Evolutionary conservation across 1,140 invertebrate genomes (phyloP).

Genomic region (Odontomachus brunneus): DNA sequence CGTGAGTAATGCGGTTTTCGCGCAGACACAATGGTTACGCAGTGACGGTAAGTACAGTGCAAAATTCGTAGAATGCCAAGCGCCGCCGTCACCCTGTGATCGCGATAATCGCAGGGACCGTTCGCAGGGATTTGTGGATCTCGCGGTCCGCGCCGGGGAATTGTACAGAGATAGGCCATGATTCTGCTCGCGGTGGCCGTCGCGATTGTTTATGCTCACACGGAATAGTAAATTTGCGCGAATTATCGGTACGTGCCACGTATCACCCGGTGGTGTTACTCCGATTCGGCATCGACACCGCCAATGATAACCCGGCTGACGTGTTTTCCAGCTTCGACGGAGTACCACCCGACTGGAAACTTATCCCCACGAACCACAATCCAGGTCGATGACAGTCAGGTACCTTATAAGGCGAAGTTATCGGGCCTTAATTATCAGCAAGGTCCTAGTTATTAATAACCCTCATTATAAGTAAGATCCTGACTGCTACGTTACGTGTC

Average conservation of each 20-base stretch:
- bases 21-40: conserved; percentile 4
- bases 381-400: too few species aligned
- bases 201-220: conserved; percentile 67
- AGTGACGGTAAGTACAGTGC: not conserved
- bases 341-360: too few species aligned
- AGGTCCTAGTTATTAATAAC: too few species aligned
- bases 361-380: too few species aligned
- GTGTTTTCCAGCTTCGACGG: conserved; percentile 28
- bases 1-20: too few species aligned
- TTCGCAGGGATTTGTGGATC: conserved; percentile 62
- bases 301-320: conserved; percentile 63
- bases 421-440: too few species aligned
- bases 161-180: conserved; percentile 23
- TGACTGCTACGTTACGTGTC: too few species aligned
- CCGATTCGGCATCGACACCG: conserved; percentile 40
- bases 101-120: conserved; percentile 38
- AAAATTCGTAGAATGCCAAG: not conserved
- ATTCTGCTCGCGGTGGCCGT: conserved; percentile 39
- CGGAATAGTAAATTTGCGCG: conserved; percentile 65
- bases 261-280: conserved; percentile 51
- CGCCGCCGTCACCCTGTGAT: conserved; percentile 1
- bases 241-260: conserved; percentile 61
- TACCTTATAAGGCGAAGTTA: too few species aligned
- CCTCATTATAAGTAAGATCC: too few species aligned
- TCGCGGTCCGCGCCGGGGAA: conserved; percentile 1